Base-by-base conservation (phyloP, 2,113 vertebrate species). In the Nothobranchius furzeri region DNA sequence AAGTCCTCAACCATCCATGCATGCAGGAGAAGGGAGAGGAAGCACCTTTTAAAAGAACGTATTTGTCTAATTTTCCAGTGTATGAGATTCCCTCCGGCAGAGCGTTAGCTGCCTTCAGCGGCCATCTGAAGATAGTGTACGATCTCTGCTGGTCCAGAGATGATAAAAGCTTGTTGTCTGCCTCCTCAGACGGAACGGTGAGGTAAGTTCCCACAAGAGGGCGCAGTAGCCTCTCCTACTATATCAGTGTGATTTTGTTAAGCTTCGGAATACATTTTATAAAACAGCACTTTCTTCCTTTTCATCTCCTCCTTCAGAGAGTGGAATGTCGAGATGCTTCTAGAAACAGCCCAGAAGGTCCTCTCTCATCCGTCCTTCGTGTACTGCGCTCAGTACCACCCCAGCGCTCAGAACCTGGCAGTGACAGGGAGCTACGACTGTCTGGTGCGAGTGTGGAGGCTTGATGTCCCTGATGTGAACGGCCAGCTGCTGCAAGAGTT, bases 61-160 rank as follows among this genome's bases (percentile, higher is more conserved):
- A 6, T 43, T 83, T 59, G 24, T 67, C 36, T 75, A 43, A 51
- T 42, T 45, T 88, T 87, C 79, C 88, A 99, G 98, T 99, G 49
- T 99, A 96, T 79, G 96, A 98, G 89, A 97, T 99, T 83, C 96
- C 98, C 70, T 98, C 96, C 68, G 98, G 98, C 24, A 93, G 90
- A 47, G 93, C 93, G 46, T 76, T 99, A 81, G 91, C 91, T 84
- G 94, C 95, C 64, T 94, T 97, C 85, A 95, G 90, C 85, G 97
- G 97, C 48, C 98, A 99, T 67, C 93, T 99, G 61, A 98, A 95
- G 84, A 95, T 98, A 64, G 95, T 99, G 14, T 99, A 99, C 87
- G 96, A 98, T 82, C 93, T 99, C 77, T 98, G 94, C 86, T 99
- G 98, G 98, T 97, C 95, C 60, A 93, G 89, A 81, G 95, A 99